Evolutionary conservation across 2,888 invertebrate genomes (phyloP), one percentile per base, ranked within the genome.

Genomic region (Platycnemis pennipes): DNA sequence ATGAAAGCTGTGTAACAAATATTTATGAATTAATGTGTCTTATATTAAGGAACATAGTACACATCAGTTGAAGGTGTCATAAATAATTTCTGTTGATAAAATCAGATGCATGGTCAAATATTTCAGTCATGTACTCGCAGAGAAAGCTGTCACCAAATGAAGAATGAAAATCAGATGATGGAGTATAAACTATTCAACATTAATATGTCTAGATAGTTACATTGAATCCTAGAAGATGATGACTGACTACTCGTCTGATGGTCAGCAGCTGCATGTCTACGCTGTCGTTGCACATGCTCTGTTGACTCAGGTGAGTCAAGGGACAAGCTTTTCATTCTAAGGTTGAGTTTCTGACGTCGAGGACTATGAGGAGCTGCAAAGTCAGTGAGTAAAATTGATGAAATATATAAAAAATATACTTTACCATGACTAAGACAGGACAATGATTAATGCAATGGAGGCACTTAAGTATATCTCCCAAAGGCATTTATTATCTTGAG

Each of bases 271-370:
- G 95, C 94, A 89, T 95, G 95, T 44, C 95, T 95, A 88, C 98
- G 97, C 88, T 98, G 97, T 96, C 98, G 97, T 96, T 98, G 98
- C 77, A 97, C 98, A 96, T 98, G 98, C 96, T 99, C 99, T 95
- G 98, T 98, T 96, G 98, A 98, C 96, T 99, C 99, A 95, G 99
- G 99, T 56, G 99, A 99, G 97, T 99, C 99, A 97, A 99, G 97
- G 95, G 99, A 99, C 96, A 99, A 98, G 96, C 99, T 99, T 98
- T 99, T 99, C 99, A 99, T 99, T 96, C 99, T 98, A 97, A 99
- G 98, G 97, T 99, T 99, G 97, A 99, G 97, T 97, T 99, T 99
- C 97, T 99, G 99, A 95, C 99, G 98, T 96, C 99, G 98, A 96
- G 99, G 99, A 96, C 99, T 99, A 97, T 99, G 99, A 96, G 99